Conservation (phyloP, 2,888 invertebrate species). For the Marronus borbonicus region DNA sequence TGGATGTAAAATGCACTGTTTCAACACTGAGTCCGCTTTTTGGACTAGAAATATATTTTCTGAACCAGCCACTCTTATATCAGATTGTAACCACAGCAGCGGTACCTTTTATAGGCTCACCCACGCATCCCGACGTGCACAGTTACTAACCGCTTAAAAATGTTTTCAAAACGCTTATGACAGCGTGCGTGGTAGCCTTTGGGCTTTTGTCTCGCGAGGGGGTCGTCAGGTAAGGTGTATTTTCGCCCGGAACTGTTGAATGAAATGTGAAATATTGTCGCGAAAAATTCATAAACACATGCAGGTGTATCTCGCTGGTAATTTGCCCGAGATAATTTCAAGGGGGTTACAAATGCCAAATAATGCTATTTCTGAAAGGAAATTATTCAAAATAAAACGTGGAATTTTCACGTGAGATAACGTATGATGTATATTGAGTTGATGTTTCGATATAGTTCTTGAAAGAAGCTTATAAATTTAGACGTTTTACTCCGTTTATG, state of each 20-base stretch:
- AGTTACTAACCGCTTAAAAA: conserved; percentile 46
- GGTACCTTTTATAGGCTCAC: conserved; percentile 43
- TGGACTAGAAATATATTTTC: conserved; percentile 35
- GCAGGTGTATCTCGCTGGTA: background rate
- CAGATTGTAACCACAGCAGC: conserved; percentile 45
- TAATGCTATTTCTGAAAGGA: too few relatives aligned
- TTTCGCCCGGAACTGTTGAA: conserved; percentile 11
- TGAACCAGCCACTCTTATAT: conserved; percentile 51
- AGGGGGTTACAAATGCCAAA: too few relatives aligned
- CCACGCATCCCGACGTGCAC: conserved; percentile 16
- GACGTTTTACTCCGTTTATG: too few relatives aligned
- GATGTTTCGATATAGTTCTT: too few relatives aligned
- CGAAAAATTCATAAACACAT: too few relatives aligned
- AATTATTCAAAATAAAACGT: too few relatives aligned
- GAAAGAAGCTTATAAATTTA: too few relatives aligned
- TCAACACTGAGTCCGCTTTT: conserved; percentile 4
- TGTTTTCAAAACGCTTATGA: conserved; percentile 41
- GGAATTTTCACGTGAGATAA: too few relatives aligned
- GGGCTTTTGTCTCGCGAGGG: conserved; percentile 18
- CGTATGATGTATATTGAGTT: too few relatives aligned
- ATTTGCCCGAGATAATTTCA: too few relatives aligned
- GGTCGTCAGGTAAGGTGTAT: conserved; percentile 16
- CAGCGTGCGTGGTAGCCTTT: background rate
- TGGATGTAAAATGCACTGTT: conserved; percentile 13
- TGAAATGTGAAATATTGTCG: conserved; percentile 6